Conservation (phyloP, 2,888 invertebrate genomes). For the Apamea epomidion region DNA sequence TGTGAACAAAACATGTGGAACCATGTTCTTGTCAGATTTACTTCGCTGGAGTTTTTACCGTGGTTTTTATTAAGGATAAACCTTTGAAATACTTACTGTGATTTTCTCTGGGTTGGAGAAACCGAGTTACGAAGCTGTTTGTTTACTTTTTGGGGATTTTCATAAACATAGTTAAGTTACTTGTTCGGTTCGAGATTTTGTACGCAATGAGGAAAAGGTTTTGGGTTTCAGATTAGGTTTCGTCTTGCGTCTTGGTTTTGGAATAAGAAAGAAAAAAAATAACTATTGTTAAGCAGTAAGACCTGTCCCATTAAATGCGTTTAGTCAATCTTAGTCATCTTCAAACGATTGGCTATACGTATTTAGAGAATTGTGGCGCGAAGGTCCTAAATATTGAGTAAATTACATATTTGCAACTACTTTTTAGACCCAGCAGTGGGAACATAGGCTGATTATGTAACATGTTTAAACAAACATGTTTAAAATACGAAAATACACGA, state of each 20-base stretch:
- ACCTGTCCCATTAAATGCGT: neutral
- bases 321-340: neutral
- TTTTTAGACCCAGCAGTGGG: neutral
- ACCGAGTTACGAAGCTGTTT: constrained; percentile 6
- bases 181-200: neutral
- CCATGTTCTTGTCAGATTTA: constrained; percentile 12
- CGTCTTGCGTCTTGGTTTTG: neutral
- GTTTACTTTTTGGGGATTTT: constrained; percentile 17
- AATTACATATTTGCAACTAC: neutral
- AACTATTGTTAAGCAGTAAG: neutral
- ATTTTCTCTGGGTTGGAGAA: constrained; percentile 36
- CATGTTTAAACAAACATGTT: too few relatives aligned
- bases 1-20: constrained; percentile 1
- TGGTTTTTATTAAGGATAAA: constrained; percentile 19
- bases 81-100: constrained; percentile 28
- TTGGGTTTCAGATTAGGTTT: constrained; percentile 1
- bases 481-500: too few relatives aligned
- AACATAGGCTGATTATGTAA: too few relatives aligned
- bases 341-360: neutral
- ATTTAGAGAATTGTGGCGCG: neutral
- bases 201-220: neutral
- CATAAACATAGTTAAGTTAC: constrained; percentile 33
- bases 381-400: too few relatives aligned
- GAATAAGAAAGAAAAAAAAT: neutral
- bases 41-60: constrained; percentile 17